A percentile compares a stretch with the other conserved stretches of the same genome.
phyloP scores from a whole-genome alignment of 2,797 vertebrate species.

The Pseudochaenichthys georgianus region DNA sequence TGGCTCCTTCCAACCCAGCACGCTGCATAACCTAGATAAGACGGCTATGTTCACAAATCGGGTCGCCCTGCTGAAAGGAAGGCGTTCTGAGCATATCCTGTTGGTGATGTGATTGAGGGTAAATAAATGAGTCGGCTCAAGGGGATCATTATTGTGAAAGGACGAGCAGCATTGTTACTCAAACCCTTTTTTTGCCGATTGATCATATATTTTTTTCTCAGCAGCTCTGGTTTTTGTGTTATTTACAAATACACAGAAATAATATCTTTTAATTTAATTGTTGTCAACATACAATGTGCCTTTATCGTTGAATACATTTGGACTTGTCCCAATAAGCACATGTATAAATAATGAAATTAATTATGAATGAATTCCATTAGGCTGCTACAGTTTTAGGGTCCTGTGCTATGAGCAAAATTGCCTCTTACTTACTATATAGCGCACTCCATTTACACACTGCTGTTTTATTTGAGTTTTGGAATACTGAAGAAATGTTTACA shows the following conservation, averaged over 20 bases:
- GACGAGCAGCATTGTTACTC: slow-evolving; percentile 30
- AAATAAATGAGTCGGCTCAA: slow-evolving; percentile 68
- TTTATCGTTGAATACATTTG: neutral
- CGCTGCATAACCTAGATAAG: slow-evolving; percentile 83
- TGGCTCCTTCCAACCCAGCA: slow-evolving; percentile 71
- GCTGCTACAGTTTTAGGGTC: neutral
- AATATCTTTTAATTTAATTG: neutral
- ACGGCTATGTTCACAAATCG: slow-evolving; percentile 60
- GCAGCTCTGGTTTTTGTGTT: neutral
- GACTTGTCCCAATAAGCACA: neutral
- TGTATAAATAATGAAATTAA: neutral
- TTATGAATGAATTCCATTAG: neutral
- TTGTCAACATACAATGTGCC: neutral
- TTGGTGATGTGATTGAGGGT: slow-evolving; percentile 64
- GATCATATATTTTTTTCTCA: slow-evolving; percentile 46
- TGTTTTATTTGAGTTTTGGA: neutral
- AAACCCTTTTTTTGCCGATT: slow-evolving; percentile 30
- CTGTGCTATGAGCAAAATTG: neutral
- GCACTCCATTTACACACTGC: neutral
- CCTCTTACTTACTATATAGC: neutral
- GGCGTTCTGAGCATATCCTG: slow-evolving; percentile 64
- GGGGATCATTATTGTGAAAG: slow-evolving; percentile 58
- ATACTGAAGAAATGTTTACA: neutral
- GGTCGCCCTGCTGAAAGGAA: slow-evolving; percentile 62
- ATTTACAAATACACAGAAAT: slow-evolving; percentile 6